A percentile compares a stretch with the other conserved stretches of the same genome.
These are phyloP conservation scores for Tinea trinotella DNA, from an alignment of 2,888 invertebrate genomes.

Conservation along the genomic window DNA sequence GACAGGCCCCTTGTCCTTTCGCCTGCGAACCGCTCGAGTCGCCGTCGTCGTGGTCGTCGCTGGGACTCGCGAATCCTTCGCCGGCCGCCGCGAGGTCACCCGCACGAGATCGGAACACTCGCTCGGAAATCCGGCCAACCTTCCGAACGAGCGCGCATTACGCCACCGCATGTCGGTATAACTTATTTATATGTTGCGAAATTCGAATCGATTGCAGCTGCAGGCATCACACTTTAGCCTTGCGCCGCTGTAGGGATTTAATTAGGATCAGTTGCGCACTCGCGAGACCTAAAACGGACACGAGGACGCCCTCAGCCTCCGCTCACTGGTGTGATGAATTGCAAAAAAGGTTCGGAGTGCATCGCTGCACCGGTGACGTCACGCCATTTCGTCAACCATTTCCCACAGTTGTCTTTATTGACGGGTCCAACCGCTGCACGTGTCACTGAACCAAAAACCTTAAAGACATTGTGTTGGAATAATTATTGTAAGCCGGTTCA, in stretches of 20 bases:
- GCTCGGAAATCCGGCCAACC: constrained; percentile 73
- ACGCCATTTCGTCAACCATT: constrained; percentile 49
- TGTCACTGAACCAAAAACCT: too few relatives aligned
- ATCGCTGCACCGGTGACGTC: constrained; percentile 43
- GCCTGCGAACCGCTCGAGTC: constrained; percentile 29
- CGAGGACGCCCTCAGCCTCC: constrained; percentile 59
- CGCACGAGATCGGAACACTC: constrained; percentile 50
- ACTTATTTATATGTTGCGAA: constrained; percentile 71
- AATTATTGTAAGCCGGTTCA: too few relatives aligned
- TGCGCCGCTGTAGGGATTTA: constrained; percentile 68
- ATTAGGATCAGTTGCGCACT: constrained; percentile 69
- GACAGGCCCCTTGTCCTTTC: constrained; percentile 40
- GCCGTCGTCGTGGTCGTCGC: constrained; percentile 10
- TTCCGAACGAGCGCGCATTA: constrained; percentile 50
- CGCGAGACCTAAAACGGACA: constrained; percentile 63
- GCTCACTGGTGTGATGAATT: constrained; percentile 49
- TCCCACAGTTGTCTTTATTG: constrained; percentile 43
- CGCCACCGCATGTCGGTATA: constrained; percentile 52
- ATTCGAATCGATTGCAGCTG: constrained; percentile 71
- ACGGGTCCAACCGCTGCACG: too few relatives aligned
- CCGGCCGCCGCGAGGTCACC: constrained; percentile 42
- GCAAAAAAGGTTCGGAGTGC: constrained; percentile 52
- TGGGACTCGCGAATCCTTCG: constrained; percentile 44
- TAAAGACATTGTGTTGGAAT: too few relatives aligned
- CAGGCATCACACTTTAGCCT: constrained; percentile 69